Base-by-base conservation (phyloP, 64 coral and sea anemone species). In the Anthopleura sola region DNA sequence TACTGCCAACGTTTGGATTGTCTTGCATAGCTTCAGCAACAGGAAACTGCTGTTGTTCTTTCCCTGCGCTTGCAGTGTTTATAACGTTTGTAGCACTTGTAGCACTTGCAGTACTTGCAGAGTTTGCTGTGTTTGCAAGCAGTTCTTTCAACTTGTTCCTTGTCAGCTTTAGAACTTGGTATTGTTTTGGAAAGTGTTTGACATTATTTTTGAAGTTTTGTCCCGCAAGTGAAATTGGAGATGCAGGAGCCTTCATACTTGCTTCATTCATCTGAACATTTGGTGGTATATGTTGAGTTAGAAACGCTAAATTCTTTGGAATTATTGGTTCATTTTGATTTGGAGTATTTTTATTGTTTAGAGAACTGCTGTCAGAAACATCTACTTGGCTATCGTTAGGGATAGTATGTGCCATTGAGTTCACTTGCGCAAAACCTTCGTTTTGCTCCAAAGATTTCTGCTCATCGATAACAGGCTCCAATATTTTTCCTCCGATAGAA, bases 401-500 rank as follows among this genome's bases (percentile, higher is more conserved):
- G 0, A 71, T 71, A n/a, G 28, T 34, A 71, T 71, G 34, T 71
- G 66, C 66, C 60, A 66, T 11, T 24, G 60, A 6, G 5, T 28
- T 62, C 5, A 34, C 66, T 14, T 71, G 34, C 34, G n/a, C 11
- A 14, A 20, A 32, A 11, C 29, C 66, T 14, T 71, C 66, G 12
- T 34, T 71, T 34, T 14, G 23, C 15, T 34, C 29, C 2, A 2
- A 29, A 17, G 6, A 11, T 71, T 71, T 34, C 29, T 32, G n/a
- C 34, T 34, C 66, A 33, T 71, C 66, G 9, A 34, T 62, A 62
- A 26, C 31, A 13, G 66, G 7, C 24, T 44, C 18, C 31, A 79
- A 19, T 44, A 79, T 79, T 79, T 48, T 44, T 19, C 76, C 76
- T 79, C 37, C 76, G 47, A 79, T 18, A 38, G 37, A 79, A 44